phyloP scores from a whole-genome alignment of 2,888 invertebrate species.

The Cyclophora albipunctata region DNA sequence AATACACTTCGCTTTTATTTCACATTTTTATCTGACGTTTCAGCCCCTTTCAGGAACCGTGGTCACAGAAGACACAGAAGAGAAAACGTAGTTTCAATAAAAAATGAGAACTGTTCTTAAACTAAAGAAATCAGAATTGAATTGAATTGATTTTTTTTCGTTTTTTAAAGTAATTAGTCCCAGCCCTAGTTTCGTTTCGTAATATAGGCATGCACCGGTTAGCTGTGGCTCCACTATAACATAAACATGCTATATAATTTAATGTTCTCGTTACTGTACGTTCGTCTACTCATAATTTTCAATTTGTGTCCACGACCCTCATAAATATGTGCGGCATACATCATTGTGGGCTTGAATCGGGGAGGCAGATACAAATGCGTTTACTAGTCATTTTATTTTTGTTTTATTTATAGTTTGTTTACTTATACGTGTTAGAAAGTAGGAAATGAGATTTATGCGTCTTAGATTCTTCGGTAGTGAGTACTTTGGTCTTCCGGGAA shows the following conservation, averaged over 20 bases:
- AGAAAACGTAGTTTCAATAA: too few relatives aligned
- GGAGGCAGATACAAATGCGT: slow-evolving; percentile 6
- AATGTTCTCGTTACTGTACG: slow-evolving; percentile 47
- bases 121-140: too few relatives aligned
- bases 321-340: slow-evolving; percentile 51
- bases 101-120: too few relatives aligned
- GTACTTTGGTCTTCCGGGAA: too few relatives aligned
- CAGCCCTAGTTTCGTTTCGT: slow-evolving; percentile 10
- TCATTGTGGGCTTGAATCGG: slow-evolving; percentile 49
- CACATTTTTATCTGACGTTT: too few relatives aligned
- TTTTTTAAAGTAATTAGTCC: background rate
- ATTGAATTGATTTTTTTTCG: too few relatives aligned
- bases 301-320: slow-evolving; percentile 61
- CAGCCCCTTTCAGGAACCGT: too few relatives aligned
- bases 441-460: too few relatives aligned
- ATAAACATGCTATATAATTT: slow-evolving; percentile 40
- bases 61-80: too few relatives aligned
- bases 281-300: slow-evolving; percentile 63
- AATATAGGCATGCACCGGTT: slow-evolving; percentile 6
- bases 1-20: too few relatives aligned
- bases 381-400: background rate
- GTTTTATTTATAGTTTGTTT: background rate
- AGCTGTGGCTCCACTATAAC: slow-evolving; percentile 11
- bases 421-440: too few relatives aligned
- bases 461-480: background rate